Base-by-base conservation (phyloP, 2,113 vertebrate species). In the Oncorhynchus masou region DNA sequence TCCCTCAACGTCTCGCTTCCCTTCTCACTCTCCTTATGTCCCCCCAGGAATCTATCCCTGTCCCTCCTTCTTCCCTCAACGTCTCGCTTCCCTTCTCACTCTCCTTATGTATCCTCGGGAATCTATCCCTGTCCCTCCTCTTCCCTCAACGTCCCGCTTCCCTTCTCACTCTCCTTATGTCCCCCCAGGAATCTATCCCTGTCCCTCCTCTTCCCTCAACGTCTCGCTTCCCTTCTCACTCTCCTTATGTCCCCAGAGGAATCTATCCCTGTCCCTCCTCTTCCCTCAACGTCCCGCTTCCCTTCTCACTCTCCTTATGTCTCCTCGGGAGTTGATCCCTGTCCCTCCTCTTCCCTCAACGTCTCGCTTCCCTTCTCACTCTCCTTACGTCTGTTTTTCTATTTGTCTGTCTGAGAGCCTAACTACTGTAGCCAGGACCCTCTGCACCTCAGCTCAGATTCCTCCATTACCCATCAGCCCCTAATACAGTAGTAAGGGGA, bases 31-130 rank as follows among this genome's bases (percentile, higher is more conserved):
- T 27, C 27, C 27, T 27, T 27, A 27, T 27, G 27, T 27, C 27
- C 25, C 25, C 25, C 2, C 25, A 25, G 25, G 25, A 25, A 25
- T 25, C 25, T 25, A 25, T 25, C 25, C 25, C 2, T 2, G 2
- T 27, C 2, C 2, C 2, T 3, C 2, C 2, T 27, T n/a, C 2
- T 27, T 2, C 2, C 25, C 2, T 2, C 2, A 2, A 27, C 0
- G 2, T n/a, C n/a, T n/a, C n/a, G n/a, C n/a, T n/a, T n/a, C 0
- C 27, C 2, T 2, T 27, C 2, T 2, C 27, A 27, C 27, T 3
- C 27, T 27, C 27, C 2, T 2, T 3, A 27, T 3, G 2, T 2
- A n/a, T 2, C 2, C 27, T 2, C 27, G 3, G 27, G 27, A 27
- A 27, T 27, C 27, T 27, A 27, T 27, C 27, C 27, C 27, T 27